These are phyloP conservation scores for Micromys minutus DNA, from an alignment of 2,113 vertebrate genomes.

Conservation along the genomic window DNA sequence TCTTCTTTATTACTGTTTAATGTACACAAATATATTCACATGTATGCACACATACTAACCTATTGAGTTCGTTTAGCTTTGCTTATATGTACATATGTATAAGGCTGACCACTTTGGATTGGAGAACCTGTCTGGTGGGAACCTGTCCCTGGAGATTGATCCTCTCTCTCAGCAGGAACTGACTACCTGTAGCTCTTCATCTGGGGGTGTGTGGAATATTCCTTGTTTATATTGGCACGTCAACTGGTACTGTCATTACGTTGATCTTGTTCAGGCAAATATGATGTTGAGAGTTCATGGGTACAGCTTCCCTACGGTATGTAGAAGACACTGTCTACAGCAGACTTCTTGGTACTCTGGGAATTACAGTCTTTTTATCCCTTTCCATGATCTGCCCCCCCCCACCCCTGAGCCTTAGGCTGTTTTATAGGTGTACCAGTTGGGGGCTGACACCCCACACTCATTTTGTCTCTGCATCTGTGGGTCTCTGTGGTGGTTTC, in stretches of 20 bases:
- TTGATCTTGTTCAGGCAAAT: background rate
- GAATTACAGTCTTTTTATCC: background rate
- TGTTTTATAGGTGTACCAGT: background rate
- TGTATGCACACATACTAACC: background rate
- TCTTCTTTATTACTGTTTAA: background rate
- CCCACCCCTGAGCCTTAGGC: background rate
- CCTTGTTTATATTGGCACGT: background rate
- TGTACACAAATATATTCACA: background rate
- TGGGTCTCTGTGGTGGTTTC: background rate
- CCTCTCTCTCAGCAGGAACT: background rate
- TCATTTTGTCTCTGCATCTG: background rate
- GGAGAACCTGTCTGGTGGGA: background rate
- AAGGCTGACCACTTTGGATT: background rate
- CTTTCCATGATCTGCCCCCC: background rate
- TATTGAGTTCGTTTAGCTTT: background rate
- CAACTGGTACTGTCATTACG: background rate
- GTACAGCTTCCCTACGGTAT: background rate
- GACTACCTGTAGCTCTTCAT: background rate
- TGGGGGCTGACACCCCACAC: no score
- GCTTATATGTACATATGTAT: background rate
- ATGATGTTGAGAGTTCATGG: background rate
- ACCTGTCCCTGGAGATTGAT: background rate
- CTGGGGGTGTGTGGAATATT: background rate
- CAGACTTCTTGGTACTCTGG: background rate
- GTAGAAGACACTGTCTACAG: background rate